Percentiles rank a stretch among this genome's conserved stretches.
Conservation (phyloP, 2,797 vertebrate genomes). For the Mus spretus region DNA sequence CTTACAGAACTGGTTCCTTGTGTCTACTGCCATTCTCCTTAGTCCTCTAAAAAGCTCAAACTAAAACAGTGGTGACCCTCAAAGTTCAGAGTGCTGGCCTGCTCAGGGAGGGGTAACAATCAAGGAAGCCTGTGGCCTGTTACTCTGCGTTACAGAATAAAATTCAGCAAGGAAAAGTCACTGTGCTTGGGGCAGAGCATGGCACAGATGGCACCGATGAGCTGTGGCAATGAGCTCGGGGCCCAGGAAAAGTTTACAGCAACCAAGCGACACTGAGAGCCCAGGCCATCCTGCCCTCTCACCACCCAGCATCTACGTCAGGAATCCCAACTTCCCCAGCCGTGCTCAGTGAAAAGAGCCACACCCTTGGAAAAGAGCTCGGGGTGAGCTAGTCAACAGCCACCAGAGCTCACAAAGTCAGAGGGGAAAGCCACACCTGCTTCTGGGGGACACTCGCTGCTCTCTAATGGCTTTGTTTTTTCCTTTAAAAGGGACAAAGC, state of each 20-base stretch:
- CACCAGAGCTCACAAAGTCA: not conserved
- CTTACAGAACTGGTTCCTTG: not conserved
- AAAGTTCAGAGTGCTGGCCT: not conserved
- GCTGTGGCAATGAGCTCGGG: not conserved
- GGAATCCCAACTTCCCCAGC: not conserved
- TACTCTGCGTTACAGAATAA: not conserved
- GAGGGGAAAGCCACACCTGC: not conserved
- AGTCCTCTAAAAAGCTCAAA: not conserved
- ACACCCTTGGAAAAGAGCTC: not conserved
- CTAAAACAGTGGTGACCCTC: not conserved
- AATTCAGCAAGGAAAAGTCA: not conserved
- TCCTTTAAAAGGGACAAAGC: slow-evolving; percentile 10
- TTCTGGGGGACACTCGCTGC: not conserved
- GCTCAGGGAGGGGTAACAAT: not conserved
- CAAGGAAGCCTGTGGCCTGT: not conserved
- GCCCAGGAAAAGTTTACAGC: not conserved
- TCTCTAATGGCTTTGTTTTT: slow-evolving; percentile 4
- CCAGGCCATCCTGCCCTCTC: not conserved
- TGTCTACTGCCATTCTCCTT: not conserved
- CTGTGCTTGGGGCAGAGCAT: not conserved
- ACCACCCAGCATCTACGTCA: not conserved
- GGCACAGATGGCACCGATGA: fast-evolving
- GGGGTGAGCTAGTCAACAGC: not conserved
- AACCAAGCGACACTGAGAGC: not conserved
- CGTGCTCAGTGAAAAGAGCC: not conserved